Evolutionary conservation across 2,888 invertebrate genomes (phyloP).

Genomic region (Tinea semifulvella): DNA sequence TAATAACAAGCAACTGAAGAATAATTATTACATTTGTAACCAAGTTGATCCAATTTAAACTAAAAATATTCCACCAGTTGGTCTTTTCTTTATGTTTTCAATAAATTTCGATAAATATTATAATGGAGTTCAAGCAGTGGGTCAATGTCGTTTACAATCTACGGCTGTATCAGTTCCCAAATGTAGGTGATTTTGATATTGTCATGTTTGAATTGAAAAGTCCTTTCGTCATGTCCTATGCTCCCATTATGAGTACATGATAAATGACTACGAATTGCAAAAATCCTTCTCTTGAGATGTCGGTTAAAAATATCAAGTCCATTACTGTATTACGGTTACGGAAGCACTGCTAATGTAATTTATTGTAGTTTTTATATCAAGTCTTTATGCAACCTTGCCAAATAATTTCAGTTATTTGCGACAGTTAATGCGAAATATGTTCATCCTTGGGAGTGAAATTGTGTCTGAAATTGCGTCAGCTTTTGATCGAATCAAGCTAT

Average conservation of each 20-base stretch:
- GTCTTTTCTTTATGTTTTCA: conserved; percentile 6
- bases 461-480: conserved; percentile 4
- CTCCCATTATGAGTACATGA: no score
- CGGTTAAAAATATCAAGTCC: neutral
- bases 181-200: conserved; percentile 6
- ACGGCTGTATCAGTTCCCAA: neutral
- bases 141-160: conserved; percentile 1
- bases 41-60: neutral
- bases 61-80: conserved; percentile 1
- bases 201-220: no score
- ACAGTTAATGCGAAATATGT: neutral
- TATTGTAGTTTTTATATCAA: neutral
- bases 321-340: neutral
- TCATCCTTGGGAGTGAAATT: conserved; percentile 1
- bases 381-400: neutral
- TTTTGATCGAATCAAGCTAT: neutral
- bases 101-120: conserved; percentile 2
- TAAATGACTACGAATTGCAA: neutral
- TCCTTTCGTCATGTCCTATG: no score
- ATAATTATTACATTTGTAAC: neutral
- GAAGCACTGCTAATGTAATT: neutral
- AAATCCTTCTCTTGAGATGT: neutral
- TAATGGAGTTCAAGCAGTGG: conserved; percentile 6
- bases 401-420: conserved; percentile 1
- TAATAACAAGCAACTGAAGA: no score